phyloP scores from a whole-genome alignment of 1,140 invertebrate genomes.

The Aphelinus certus region DNA sequence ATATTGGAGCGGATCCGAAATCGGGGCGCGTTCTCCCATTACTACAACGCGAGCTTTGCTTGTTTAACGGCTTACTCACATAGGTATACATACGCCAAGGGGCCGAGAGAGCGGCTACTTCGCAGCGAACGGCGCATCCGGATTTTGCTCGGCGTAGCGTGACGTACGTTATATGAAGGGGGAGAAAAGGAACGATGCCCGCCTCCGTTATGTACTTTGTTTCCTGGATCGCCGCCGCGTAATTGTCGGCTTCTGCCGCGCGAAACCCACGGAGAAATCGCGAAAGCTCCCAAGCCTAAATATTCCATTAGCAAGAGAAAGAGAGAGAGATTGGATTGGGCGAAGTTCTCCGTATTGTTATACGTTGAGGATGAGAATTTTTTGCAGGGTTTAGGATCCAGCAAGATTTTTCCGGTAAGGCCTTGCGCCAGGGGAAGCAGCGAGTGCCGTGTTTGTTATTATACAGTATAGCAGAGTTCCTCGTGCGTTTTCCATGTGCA shows the following conservation, averaged over 20 bases:
- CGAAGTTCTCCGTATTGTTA: not conserved
- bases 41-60: constrained; percentile 7
- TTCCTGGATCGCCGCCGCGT: constrained; percentile 13
- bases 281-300: constrained; percentile 18
- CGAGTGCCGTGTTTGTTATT: too few relatives aligned
- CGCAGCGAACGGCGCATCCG: constrained; percentile 13
- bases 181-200: constrained; percentile 7
- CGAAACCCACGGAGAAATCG: not conserved
- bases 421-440: too few relatives aligned
- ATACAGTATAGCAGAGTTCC: too few relatives aligned
- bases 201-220: constrained; percentile 20
- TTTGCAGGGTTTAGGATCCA: too few relatives aligned
- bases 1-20: too few relatives aligned
- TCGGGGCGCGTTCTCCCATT: not conserved
- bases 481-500: too few relatives aligned
- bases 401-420: too few relatives aligned
- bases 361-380: too few relatives aligned
- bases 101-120: not conserved
- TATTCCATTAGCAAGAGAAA: constrained; percentile 22
- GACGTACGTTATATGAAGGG: constrained; percentile 16
- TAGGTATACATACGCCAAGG: too few relatives aligned
- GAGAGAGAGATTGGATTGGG: not conserved
- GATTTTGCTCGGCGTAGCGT: constrained; percentile 11
- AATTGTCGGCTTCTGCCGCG: too few relatives aligned
- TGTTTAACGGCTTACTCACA: not conserved